A percentile compares a stretch with the other conserved stretches of the same genome.
These are phyloP conservation scores for Numida meleagris DNA, from an alignment of 2,113 vertebrate species.

Conservation along the genomic window DNA sequence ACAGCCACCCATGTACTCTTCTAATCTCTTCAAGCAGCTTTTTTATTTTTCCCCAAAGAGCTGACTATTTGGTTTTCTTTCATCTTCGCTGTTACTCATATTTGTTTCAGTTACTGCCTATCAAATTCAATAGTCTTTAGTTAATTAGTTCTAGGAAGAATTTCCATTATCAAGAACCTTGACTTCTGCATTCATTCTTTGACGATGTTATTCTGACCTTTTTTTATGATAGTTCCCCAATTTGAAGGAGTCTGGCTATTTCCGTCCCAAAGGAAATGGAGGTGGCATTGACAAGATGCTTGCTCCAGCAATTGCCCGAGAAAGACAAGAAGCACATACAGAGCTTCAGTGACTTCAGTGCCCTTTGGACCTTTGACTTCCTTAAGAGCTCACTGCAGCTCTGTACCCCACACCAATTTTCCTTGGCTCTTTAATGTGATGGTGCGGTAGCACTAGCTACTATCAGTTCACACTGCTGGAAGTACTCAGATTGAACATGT, in stretches of 20 bases:
- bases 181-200: not conserved
- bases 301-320: not conserved
- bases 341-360: not conserved
- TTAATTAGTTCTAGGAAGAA: not conserved
- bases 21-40: not conserved
- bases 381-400: not conserved
- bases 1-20: not conserved
- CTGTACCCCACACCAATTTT: accelerated
- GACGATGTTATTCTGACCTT: accelerated
- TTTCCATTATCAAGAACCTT: not conserved
- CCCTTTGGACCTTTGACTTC: not conserved
- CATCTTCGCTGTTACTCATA: not conserved
- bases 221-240: not conserved
- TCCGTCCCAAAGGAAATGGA: not conserved
- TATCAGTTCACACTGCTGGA: not conserved
- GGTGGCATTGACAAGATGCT: not conserved
- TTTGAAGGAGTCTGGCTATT: not conserved
- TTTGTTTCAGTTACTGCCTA: not conserved
- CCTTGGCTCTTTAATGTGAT: not conserved
- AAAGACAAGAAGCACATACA: not conserved
- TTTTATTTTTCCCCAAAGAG: not conserved
- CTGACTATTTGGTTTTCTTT: not conserved
- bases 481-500: not conserved
- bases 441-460: not conserved
- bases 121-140: not conserved